These are phyloP conservation scores for Paramisgurnus dabryanus DNA, from an alignment of 2,113 vertebrate genomes.

Conservation along the genomic window DNA sequence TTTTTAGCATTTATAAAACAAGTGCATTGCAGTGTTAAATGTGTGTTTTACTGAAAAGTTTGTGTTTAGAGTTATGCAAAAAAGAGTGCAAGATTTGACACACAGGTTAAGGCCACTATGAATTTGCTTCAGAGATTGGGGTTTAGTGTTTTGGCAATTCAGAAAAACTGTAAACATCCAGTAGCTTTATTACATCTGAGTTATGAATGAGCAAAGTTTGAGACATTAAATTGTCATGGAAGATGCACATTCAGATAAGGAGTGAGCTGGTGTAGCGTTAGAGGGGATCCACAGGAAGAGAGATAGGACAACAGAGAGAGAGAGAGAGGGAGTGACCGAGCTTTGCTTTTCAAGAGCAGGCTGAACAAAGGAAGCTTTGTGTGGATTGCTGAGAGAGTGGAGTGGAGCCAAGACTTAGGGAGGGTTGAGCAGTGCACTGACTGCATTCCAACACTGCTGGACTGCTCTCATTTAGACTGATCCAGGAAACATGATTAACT, in stretches of 20 bases:
- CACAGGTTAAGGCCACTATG: too few relatives aligned
- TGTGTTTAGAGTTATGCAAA: too few relatives aligned
- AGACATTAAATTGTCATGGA: not conserved
- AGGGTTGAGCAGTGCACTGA: conserved; percentile 81
- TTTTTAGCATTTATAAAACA: too few relatives aligned
- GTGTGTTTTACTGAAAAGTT: too few relatives aligned
- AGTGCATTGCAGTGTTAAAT: too few relatives aligned
- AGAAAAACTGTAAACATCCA: too few relatives aligned
- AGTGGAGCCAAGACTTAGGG: conserved; percentile 77
- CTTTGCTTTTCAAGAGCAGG: conserved; percentile 78
- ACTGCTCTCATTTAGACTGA: conserved; percentile 78
- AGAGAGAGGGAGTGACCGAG: conserved; percentile 67
- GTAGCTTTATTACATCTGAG: too few relatives aligned
- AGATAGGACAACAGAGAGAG: conserved; percentile 43
- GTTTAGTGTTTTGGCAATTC: too few relatives aligned
- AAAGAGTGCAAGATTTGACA: too few relatives aligned
- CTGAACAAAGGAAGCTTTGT: conserved; percentile 82
- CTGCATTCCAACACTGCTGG: conserved; percentile 81
- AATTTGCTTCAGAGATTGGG: too few relatives aligned
- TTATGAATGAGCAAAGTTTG: not conserved
- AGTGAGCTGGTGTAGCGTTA: conserved; percentile 38
- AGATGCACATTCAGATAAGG: conserved; percentile 20
- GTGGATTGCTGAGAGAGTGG: conserved; percentile 76
- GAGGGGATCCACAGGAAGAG: conserved; percentile 52
- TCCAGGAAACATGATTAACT: conserved; percentile 78